Percentiles rank a stretch among this genome's conserved stretches.
Evolutionary conservation across 2,888 invertebrate species (phyloP).

Genomic region (Aphrophora alni): DNA sequence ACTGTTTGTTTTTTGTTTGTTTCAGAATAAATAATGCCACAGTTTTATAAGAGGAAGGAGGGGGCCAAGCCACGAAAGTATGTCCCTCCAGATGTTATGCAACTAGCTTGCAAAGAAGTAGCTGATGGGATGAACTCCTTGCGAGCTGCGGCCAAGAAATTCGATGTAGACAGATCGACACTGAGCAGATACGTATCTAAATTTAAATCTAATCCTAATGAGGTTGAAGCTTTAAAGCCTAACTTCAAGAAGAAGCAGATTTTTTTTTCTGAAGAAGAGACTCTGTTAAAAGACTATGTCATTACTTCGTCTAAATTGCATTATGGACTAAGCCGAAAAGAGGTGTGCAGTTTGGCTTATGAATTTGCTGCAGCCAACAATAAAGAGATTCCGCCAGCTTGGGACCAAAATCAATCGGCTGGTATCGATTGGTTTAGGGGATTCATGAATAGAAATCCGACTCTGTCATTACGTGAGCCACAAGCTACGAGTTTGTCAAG

Average conservation of each 20-base stretch:
- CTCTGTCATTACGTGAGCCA: constrained; percentile 32
- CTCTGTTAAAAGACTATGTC: constrained; percentile 15
- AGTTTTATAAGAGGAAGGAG: constrained; percentile 25
- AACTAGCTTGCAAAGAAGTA: constrained; percentile 30
- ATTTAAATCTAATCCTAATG: constrained; percentile 3
- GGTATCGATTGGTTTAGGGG: constrained; percentile 22
- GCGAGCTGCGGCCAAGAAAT: constrained; percentile 27
- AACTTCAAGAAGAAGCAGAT: constrained; percentile 24
- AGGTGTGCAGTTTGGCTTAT: constrained; percentile 26
- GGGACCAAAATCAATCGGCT: constrained; percentile 10
- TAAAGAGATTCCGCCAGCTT: constrained; percentile 13
- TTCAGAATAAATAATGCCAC: not conserved
- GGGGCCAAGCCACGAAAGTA: constrained; percentile 11
- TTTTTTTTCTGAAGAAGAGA: constrained; percentile 17
- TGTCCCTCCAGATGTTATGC: constrained; percentile 22
- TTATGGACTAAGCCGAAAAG: constrained; percentile 21
- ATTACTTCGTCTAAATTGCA: constrained; percentile 21
- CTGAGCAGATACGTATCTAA: not conserved
- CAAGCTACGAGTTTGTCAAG: constrained; percentile 30
- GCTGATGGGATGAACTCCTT: constrained; percentile 16
- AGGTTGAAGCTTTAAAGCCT: not conserved
- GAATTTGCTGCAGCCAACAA: constrained; percentile 31
- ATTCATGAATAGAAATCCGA: constrained; percentile 30
- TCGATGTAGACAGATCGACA: constrained; percentile 23
- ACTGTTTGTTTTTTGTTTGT: too few relatives aligned